A percentile compares a stretch with the other conserved stretches of the same genome.
Evolutionary conservation across 2,113 vertebrate genomes (phyloP).

Genomic region (Clarias gariepinus): DNA sequence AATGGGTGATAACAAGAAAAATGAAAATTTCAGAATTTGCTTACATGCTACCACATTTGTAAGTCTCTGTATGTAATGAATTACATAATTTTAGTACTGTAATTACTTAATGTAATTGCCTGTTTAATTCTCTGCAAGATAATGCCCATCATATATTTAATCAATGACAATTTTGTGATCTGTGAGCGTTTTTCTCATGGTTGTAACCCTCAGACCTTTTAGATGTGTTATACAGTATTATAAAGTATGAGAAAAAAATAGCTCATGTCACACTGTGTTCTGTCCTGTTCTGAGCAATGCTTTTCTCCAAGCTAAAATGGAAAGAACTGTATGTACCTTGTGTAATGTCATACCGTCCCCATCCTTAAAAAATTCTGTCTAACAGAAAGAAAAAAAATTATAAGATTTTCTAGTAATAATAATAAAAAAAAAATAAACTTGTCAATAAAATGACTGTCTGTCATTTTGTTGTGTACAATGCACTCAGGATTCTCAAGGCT

Average conservation of each 20-base stretch:
- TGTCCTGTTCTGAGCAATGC: conserved; percentile 32
- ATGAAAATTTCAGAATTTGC: not conserved
- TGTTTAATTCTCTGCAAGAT: not conserved
- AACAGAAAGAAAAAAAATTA: not conserved
- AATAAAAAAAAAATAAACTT: too few relatives aligned
- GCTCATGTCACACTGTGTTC: conserved; percentile 24
- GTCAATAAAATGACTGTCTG: conserved; percentile 12
- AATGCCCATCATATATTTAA: not conserved
- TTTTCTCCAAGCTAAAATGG: conserved; percentile 25
- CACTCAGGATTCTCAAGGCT: conserved; percentile 45
- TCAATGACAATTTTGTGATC: not conserved
- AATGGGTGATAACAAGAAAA: not conserved
- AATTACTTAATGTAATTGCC: not conserved
- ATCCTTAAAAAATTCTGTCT: conserved; percentile 52
- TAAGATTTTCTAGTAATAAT: not conserved
- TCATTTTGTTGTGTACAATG: conserved; percentile 43
- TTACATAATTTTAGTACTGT: not conserved
- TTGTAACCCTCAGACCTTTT: conserved; percentile 27
- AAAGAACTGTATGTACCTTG: conserved; percentile 61
- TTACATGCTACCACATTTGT: not conserved
- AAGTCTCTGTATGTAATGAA: too few relatives aligned
- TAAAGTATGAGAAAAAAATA: conserved; percentile 16
- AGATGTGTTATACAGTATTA: conserved; percentile 19
- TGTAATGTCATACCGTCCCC: conserved; percentile 50
- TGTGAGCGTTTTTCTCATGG: not conserved